Conservation (phyloP, 2,888 invertebrate genomes). For the Polylopha cassiicola region DNA sequence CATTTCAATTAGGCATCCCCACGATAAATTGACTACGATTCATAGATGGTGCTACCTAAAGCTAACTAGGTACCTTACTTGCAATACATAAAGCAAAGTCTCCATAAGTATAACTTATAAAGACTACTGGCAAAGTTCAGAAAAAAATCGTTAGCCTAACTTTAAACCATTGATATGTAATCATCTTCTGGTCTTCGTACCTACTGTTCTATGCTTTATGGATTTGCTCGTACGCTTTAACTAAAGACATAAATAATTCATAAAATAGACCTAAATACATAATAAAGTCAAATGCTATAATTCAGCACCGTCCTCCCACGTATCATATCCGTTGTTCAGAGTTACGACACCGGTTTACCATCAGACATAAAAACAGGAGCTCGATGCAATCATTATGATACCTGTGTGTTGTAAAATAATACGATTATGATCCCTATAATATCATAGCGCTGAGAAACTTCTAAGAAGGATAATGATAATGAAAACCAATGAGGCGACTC, state of each 20-base stretch:
- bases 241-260: constrained; percentile 49
- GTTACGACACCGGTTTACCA: constrained; percentile 20
- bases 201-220: too few relatives aligned
- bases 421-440: too few relatives aligned
- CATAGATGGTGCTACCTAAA: too few relatives aligned
- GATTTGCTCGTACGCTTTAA: too few relatives aligned
- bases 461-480: too few relatives aligned
- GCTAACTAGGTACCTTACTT: too few relatives aligned
- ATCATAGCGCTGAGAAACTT: too few relatives aligned
- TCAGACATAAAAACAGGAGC: constrained; percentile 18
- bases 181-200: constrained; percentile 13
- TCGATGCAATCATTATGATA: constrained; percentile 7
- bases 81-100: neutral
- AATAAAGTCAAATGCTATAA: constrained; percentile 52
- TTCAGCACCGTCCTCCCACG: constrained; percentile 50
- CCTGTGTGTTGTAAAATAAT: too few relatives aligned
- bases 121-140: neutral
- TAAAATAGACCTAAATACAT: constrained; percentile 56
- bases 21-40: too few relatives aligned
- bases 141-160: constrained; percentile 3
- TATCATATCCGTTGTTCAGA: constrained; percentile 17
- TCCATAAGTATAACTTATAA: constrained; percentile 2
- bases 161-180: constrained; percentile 1
- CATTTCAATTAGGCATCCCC: too few relatives aligned
- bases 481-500: too few relatives aligned